These are phyloP conservation scores for Vulpes vulpes DNA, from an alignment of 2,113 vertebrate genomes.

Conservation along the genomic window DNA sequence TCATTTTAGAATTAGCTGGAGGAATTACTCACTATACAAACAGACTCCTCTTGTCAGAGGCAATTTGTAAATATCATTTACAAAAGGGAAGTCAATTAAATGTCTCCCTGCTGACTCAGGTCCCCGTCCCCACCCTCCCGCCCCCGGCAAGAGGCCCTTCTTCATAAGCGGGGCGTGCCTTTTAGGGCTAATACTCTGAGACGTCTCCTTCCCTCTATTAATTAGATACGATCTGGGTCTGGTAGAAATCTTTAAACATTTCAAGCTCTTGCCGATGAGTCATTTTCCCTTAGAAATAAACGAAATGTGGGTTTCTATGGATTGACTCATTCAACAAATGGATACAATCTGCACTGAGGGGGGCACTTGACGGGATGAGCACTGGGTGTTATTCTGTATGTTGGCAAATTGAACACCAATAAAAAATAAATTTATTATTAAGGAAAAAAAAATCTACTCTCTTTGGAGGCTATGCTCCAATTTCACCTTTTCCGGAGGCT, in stretches of 20 bases:
- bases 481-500: neutral
- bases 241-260: conserved; percentile 2
- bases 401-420: too few species aligned
- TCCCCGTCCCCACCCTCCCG: neutral
- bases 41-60: conserved; percentile 57
- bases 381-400: too few species aligned
- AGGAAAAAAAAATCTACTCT: too few species aligned
- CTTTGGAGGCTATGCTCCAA: neutral
- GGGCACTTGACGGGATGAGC: too few species aligned
- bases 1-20: conserved; percentile 38
- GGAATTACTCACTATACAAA: conserved; percentile 50
- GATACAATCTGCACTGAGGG: too few species aligned
- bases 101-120: neutral
- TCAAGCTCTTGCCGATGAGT: neutral
- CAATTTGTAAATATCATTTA: conserved; percentile 60
- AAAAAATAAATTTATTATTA: too few species aligned
- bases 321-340: neutral
- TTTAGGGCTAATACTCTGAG: neutral
- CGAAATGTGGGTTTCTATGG: neutral
- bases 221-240: neutral
- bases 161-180: neutral
- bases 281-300: conserved; percentile 25
- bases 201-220: neutral
- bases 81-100: conserved; percentile 67
- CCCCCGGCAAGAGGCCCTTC: fast-evolving